phyloP scores from a whole-genome alignment of 2,888 invertebrate species.

The Heliconius cydno region DNA sequence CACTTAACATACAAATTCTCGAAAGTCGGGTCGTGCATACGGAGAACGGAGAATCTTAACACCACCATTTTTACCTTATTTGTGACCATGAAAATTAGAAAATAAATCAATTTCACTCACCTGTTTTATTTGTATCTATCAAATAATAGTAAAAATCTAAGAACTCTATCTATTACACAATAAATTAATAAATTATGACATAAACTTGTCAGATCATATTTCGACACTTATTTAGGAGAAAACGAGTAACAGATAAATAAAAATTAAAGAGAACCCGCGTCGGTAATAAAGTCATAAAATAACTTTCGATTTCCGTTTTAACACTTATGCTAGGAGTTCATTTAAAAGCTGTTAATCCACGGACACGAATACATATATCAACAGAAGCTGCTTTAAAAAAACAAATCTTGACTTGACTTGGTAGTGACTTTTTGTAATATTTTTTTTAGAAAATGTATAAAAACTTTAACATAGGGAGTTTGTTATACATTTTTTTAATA shows the following conservation, averaged over 20 bases:
- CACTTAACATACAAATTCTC: too few relatives aligned
- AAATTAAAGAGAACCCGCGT: constrained; percentile 3
- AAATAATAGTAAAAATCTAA: neutral
- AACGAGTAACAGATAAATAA: constrained; percentile 22
- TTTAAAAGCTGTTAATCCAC: neutral
- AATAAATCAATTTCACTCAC: neutral
- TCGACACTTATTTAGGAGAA: constrained; percentile 9
- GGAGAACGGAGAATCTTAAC: too few relatives aligned
- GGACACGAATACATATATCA: neutral
- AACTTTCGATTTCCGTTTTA: constrained; percentile 16
- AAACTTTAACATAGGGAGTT: too few relatives aligned
- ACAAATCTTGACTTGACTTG: too few relatives aligned
- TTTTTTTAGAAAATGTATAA: too few relatives aligned
- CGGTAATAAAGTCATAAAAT: constrained; percentile 28
- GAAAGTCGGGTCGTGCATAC: too few relatives aligned
- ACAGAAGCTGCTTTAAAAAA: too few relatives aligned
- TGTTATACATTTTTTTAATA: too few relatives aligned
- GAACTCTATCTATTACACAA: neutral
- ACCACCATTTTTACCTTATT: neutral
- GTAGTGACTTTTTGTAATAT: too few relatives aligned
- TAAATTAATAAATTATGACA: neutral
- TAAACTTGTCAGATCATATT: constrained; percentile 10
- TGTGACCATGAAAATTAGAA: neutral
- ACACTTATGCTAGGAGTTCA: neutral
- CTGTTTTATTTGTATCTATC: neutral